A percentile compares a stretch with the other conserved stretches of the same genome.
These are phyloP conservation scores for Pristionchus arcanus DNA, from an alignment of 2,888 invertebrate species.

Conservation along the genomic window DNA sequence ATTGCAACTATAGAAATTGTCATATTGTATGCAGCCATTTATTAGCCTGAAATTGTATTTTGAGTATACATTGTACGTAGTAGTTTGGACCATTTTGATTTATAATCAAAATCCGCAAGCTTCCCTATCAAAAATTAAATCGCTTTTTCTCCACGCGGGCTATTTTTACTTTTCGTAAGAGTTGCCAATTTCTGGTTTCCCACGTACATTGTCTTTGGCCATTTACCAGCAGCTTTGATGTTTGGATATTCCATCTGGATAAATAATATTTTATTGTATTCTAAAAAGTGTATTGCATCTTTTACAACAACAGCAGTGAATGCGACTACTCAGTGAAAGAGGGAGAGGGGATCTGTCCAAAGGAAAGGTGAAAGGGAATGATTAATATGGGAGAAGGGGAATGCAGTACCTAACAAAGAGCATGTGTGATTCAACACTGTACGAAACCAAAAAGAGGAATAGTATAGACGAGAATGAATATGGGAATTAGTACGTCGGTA, in stretches of 20 bases:
- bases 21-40: neutral
- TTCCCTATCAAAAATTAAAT: neutral
- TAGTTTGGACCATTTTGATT: neutral
- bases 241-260: neutral
- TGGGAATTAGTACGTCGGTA: no score
- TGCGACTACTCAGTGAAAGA: no score
- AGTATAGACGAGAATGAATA: no score
- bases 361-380: no score
- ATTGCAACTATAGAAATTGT: neutral
- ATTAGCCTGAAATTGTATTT: neutral
- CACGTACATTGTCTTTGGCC: neutral
- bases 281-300: no score
- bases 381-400: no score
- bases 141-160: constrained; percentile 3
- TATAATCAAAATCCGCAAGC: neutral
- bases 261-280: neutral
- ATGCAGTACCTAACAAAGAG: no score
- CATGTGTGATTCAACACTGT: no score
- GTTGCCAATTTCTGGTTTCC: neutral
- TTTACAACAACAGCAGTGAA: no score
- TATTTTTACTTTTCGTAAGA: neutral
- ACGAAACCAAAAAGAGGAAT: no score
- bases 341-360: no score
- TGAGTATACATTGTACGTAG: neutral
- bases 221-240: neutral